phyloP scores from a whole-genome alignment of 37 sponge, comb jelly and placozoan species.

The Hexactinellida sp. region DNA sequence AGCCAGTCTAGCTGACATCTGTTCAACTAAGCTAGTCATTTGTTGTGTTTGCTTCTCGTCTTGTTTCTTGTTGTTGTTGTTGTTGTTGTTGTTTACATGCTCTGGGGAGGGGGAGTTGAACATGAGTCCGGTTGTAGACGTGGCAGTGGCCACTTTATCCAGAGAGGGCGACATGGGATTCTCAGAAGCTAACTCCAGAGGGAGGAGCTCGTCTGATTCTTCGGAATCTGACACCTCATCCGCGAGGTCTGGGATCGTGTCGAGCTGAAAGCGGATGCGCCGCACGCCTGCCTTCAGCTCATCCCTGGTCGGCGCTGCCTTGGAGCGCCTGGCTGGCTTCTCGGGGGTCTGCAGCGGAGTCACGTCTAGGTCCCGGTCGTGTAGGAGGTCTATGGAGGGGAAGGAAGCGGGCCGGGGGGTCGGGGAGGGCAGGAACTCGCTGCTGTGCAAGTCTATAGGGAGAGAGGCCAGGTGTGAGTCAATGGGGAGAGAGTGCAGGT shows the following conservation, averaged over 20 bases:
- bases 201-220: not conserved
- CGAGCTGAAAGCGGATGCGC: not conserved
- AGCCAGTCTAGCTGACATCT: slow-evolving; percentile 44
- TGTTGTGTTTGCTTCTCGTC: not conserved
- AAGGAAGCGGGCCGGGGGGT: not conserved
- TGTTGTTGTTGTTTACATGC: not conserved
- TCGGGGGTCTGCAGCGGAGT: not conserved
- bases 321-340: not conserved
- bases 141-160: not conserved
- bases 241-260: not conserved
- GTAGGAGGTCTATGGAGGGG: not conserved
- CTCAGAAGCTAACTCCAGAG: not conserved
- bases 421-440: not conserved
- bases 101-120: not conserved
- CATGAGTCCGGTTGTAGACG: not conserved
- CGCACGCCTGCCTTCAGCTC: not conserved
- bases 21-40: slow-evolving; percentile 34
- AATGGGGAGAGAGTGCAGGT: not conserved
- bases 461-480: not conserved
- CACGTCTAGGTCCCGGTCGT: not conserved
- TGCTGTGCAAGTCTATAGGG: not conserved
- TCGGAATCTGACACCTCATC: not conserved
- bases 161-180: not conserved
- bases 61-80: too few species aligned
- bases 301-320: not conserved